phyloP scores from a whole-genome alignment of 1,140 invertebrate species.

The Mercenaria mercenaria region DNA sequence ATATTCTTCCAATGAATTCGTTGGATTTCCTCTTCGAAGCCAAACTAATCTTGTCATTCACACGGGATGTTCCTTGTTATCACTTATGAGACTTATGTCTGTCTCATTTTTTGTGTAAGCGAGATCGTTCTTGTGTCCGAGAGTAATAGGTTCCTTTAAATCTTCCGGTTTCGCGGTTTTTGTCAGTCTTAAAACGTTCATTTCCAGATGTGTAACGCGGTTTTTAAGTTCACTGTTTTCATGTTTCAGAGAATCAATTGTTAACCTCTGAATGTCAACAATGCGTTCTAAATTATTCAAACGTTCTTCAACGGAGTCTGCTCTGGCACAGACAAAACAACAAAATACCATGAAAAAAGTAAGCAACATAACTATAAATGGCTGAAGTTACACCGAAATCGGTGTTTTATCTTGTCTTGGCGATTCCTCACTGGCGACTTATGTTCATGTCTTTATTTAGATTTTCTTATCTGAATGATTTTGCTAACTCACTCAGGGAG shows the following conservation, averaged over 20 bases:
- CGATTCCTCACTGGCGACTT: no score
- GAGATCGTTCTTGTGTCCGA: no score
- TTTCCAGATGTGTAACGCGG: neutral
- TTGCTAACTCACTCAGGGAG: no score
- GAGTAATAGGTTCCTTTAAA: no score
- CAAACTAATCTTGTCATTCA: no score
- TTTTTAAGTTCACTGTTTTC: neutral
- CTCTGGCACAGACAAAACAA: neutral
- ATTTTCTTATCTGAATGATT: no score
- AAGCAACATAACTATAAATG: neutral
- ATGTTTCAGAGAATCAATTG: neutral
- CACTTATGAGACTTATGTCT: neutral
- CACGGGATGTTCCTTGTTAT: neutral
- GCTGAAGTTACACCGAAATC: no score
- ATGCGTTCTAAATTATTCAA: neutral
- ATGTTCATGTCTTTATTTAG: no score
- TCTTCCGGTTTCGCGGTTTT: neutral
- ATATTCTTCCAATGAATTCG: no score
- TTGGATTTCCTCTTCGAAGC: no score
- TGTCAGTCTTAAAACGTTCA: neutral
- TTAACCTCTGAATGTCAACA: neutral
- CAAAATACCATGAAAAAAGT: neutral
- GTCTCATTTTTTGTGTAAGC: neutral
- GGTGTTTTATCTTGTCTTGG: no score
- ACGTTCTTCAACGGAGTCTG: neutral